A percentile compares a stretch with the other conserved stretches of the same genome.
phyloP scores from a whole-genome alignment of 2,888 invertebrate genomes.

The Oligia fasciuncula region DNA sequence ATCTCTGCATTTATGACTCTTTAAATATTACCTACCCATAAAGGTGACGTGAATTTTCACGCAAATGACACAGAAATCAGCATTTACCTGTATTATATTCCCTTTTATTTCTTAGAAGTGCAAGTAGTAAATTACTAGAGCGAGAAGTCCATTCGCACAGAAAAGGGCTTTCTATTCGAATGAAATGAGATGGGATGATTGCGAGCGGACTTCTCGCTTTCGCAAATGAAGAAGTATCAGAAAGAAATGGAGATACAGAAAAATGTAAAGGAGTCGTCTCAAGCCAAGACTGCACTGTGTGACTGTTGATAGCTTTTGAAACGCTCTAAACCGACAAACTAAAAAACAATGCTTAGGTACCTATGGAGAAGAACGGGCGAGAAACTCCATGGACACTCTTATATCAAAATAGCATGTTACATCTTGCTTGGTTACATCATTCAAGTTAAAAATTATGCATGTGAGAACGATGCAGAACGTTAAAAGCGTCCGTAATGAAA shows the following conservation, averaged over 20 bases:
- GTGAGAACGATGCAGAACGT: too few relatives aligned
- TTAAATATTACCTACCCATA: background rate
- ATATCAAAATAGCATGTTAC: too few relatives aligned
- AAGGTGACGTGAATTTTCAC: background rate
- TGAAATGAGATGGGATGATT: background rate
- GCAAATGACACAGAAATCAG: background rate
- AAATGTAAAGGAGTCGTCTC: background rate
- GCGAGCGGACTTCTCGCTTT: background rate
- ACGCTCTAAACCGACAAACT: background rate
- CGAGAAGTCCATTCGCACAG: background rate
- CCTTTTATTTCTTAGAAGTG: background rate
- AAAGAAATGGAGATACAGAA: background rate
- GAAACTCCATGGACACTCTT: too few relatives aligned
- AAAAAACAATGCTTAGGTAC: too few relatives aligned
- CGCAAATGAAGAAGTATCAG: background rate
- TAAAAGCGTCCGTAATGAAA: too few relatives aligned
- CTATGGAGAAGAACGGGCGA: too few relatives aligned
- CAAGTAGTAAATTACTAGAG: background rate
- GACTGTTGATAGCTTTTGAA: constrained; percentile 1
- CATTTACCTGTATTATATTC: background rate
- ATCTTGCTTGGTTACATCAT: too few relatives aligned
- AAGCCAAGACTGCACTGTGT: background rate
- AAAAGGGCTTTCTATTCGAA: background rate
- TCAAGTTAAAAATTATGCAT: too few relatives aligned
- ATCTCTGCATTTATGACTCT: background rate